These are phyloP conservation scores for Sebastes fasciatus DNA, from an alignment of 2,113 vertebrate species.

Conservation along the genomic window DNA sequence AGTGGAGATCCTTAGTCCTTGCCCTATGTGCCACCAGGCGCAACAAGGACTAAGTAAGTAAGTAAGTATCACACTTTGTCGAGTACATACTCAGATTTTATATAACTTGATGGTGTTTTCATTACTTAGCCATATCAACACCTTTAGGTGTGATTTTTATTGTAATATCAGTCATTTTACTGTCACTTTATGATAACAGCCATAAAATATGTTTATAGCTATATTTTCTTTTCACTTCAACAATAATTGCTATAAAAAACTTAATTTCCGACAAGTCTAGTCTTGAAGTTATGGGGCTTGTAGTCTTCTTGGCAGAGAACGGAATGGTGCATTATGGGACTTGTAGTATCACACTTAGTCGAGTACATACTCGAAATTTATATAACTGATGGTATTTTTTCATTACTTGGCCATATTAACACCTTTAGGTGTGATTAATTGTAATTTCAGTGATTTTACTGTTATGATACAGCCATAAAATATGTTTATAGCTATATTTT, in stretches of 20 bases:
- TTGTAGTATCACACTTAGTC: constrained; percentile 66
- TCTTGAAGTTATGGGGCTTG: constrained; percentile 27
- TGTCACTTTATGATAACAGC: background rate
- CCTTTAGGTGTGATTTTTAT: no score
- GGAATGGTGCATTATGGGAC: constrained; percentile 77
- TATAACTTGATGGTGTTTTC: no score
- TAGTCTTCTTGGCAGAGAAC: constrained; percentile 34
- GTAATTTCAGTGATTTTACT: background rate
- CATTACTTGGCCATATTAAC: background rate
- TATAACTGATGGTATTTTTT: background rate
- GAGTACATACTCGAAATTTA: background rate
- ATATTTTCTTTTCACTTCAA: background rate
- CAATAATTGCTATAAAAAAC: constrained; percentile 13
- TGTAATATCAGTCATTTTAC: background rate
- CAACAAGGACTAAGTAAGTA: no score
- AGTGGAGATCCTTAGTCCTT: no score
- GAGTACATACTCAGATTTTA: no score
- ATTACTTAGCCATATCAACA: no score
- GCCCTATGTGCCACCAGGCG: no score
- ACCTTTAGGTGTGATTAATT: background rate
- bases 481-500: background rate
- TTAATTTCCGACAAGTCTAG: constrained; percentile 31
- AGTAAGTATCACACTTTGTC: no score
- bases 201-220: background rate
- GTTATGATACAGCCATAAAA: background rate